Percentiles rank a stretch among this genome's conserved stretches.
Evolutionary conservation across 2,113 vertebrate genomes (phyloP).

Genomic region (Sturnira hondurensis): DNA sequence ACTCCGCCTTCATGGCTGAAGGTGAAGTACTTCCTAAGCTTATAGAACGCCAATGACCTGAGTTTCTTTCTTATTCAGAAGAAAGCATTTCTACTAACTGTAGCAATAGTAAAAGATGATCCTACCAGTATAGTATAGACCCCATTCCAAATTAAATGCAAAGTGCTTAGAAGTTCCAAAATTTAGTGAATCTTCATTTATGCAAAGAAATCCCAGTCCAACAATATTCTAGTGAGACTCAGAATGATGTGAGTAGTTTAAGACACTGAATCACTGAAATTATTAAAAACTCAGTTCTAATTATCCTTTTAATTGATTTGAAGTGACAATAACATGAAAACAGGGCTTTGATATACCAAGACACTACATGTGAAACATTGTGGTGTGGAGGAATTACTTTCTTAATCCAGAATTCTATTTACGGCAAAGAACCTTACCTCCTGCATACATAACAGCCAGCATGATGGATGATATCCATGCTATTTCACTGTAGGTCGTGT

Average conservation of each 20-base stretch:
- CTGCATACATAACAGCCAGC: constrained; percentile 98
- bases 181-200: neutral
- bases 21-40: neutral
- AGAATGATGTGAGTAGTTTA: neutral
- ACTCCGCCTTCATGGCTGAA: neutral
- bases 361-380: neutral
- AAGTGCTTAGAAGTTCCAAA: neutral
- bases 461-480: constrained; percentile 99
- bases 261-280: neutral
- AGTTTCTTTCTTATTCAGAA: constrained; percentile 17
- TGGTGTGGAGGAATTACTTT: neutral
- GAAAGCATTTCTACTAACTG: neutral
- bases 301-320: neutral
- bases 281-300: neutral
- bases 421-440: constrained; percentile 85
- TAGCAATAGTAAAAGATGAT: neutral
- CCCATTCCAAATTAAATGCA: neutral
- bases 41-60: neutral
- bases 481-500: constrained; percentile 90
- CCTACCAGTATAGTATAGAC: neutral
- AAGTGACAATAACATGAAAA: neutral
- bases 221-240: neutral
- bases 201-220: neutral
- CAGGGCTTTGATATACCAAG: neutral
- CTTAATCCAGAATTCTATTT: neutral